Evolutionary conservation across 92 coral and sea anemone genomes (phyloP), one percentile per base, ranked within the genome.

Genomic region (Ricordea florida): DNA sequence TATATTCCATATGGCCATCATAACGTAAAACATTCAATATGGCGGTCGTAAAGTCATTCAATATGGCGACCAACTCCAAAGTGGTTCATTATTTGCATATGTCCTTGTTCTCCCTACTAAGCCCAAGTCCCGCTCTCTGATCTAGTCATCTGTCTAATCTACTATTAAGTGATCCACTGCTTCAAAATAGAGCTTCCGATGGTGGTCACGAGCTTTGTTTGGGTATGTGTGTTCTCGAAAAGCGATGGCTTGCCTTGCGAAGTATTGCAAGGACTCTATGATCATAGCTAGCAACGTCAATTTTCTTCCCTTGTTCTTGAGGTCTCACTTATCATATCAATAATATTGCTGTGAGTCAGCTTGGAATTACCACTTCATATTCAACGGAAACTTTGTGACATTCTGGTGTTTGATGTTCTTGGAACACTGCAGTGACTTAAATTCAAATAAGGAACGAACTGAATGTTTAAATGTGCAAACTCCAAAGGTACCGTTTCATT

Each of bases 251-350:
- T 82, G 81, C 16, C 76, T 38, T 46, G 60, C 59, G 34, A 72
- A 46, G 59, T 37, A 82, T 60, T 73, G 76, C 83, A 77, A 77
- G 74, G 63, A 44, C 69, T 66, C 74, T 33, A 50, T 66, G 43
- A 69, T n/a, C 42, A 44, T 71, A 34, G 69, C 85, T 17, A 29
- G 51, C 78, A 64, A 38, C 61, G 69, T 23, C 85, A 62, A 53
- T 78, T 78, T 45, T 78, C 76, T 17, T 22, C 41, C 38, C 85
- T 81, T 21, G 67, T 63, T 32, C 66, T 64, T 15, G 82, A 82
- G 46, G 21, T 34, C 36, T 33, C 68, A 43, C 56, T 62, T 62
- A 69, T 79, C 86, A 78, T 21, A 31, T 62, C 85, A 40, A 62
- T 24, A 40, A 78, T 75, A 46, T 79, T 40, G 56, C 48, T 33